A percentile compares a stretch with the other conserved stretches of the same genome.
Evolutionary conservation across 2,797 vertebrate genomes (phyloP).

Genomic region (Heterohyrax brucei): DNA sequence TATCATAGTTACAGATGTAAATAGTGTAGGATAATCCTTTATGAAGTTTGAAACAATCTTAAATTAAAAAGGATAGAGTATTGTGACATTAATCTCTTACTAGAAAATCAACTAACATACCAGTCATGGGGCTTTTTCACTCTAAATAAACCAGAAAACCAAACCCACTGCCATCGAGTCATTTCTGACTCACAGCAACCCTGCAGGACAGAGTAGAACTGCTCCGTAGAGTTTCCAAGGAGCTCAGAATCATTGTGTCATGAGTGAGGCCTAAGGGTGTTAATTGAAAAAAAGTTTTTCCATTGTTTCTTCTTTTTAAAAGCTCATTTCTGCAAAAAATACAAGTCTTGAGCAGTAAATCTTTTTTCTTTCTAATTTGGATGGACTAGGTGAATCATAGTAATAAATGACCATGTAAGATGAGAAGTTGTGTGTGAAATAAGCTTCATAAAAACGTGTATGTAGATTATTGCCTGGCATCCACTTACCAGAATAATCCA

Average conservation of each 20-base stretch:
- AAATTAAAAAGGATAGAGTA: neutral
- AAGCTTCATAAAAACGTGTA: neutral
- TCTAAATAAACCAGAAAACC: neutral
- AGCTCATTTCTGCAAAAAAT: neutral
- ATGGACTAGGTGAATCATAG: neutral
- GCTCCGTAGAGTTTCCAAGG: too few relatives aligned
- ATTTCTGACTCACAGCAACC: too few relatives aligned
- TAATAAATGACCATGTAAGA: neutral
- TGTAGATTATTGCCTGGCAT: neutral
- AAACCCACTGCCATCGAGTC: too few relatives aligned
- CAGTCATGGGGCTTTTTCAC: neutral
- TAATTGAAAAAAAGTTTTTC: neutral
- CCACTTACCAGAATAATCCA: neutral
- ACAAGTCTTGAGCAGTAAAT: neutral
- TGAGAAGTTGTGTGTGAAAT: neutral
- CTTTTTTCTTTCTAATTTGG: conserved; percentile 33
- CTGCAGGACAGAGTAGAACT: too few relatives aligned
- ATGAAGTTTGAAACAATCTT: neutral
- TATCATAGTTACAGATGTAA: conserved; percentile 10
- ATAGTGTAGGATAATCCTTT: neutral
- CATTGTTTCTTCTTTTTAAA: neutral
- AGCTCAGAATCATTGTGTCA: neutral
- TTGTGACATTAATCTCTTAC: neutral
- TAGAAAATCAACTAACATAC: neutral
- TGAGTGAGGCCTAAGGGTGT: neutral